phyloP scores from a whole-genome alignment of 2,888 invertebrate species.

The Coenonympha glycerion region DNA sequence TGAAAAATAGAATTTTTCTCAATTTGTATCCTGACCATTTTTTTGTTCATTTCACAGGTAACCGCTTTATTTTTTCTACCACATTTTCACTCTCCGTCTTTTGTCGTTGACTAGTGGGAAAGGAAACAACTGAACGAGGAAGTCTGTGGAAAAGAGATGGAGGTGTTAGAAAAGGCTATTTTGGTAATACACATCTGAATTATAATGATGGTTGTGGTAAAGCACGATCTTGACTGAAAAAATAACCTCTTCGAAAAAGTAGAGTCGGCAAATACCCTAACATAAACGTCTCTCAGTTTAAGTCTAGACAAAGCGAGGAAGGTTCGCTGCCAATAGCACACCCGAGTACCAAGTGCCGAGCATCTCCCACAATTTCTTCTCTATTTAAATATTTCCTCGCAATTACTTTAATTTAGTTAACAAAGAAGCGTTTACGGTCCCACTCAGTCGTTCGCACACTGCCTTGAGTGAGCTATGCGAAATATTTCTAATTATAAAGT shows the following conservation, averaged over 20 bases:
- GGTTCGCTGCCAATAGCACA: conserved; percentile 59
- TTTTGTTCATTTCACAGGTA: too few relatives aligned
- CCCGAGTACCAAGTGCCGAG: conserved; percentile 43
- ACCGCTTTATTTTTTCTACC: too few relatives aligned
- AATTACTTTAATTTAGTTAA: conserved; percentile 71
- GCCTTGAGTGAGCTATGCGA: conserved; percentile 10
- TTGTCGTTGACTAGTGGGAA: too few relatives aligned
- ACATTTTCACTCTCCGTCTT: too few relatives aligned
- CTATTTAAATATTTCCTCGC: conserved; percentile 69
- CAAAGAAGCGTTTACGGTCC: conserved; percentile 47
- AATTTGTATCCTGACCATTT: too few relatives aligned
- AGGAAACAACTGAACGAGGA: too few relatives aligned
- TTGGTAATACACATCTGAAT: too few relatives aligned
- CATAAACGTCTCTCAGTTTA: conserved; percentile 48
- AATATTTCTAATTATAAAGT: not conserved
- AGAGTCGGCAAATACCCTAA: conserved; percentile 23
- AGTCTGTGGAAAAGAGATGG: not conserved
- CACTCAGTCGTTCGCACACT: conserved; percentile 37
- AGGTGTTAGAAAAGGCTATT: too few relatives aligned
- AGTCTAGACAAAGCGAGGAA: conserved; percentile 62
- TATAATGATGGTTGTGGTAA: too few relatives aligned
- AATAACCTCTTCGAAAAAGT: too few relatives aligned
- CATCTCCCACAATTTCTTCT: conserved; percentile 45
- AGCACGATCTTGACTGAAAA: too few relatives aligned
- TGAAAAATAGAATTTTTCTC: too few relatives aligned